Conservation (phyloP, 2,113 vertebrate genomes). For the Rostratula benghalensis region DNA sequence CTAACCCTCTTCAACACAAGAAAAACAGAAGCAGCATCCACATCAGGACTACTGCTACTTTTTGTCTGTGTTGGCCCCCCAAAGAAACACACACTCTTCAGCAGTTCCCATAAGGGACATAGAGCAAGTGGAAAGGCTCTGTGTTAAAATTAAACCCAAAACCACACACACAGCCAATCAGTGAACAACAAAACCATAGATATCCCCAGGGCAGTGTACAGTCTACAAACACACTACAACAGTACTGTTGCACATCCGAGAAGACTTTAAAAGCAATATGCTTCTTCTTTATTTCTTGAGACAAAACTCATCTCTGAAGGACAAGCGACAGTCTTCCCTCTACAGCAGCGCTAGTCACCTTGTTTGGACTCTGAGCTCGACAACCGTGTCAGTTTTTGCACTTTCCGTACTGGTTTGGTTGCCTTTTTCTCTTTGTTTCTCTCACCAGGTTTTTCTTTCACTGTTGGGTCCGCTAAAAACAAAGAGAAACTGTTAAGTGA, state of each 20-base stretch:
- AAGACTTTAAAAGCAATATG: neutral
- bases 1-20: neutral
- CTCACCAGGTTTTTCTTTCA: conserved; percentile 74
- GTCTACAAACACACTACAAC: neutral
- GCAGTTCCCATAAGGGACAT: neutral
- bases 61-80: neutral
- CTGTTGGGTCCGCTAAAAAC: conserved; percentile 68
- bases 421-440: conserved; percentile 81
- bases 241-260: neutral
- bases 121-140: neutral
- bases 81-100: neutral
- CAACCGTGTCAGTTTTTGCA: conserved; percentile 79
- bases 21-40: neutral
- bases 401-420: conserved; percentile 85
- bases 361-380: conserved; percentile 82
- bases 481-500: conserved; percentile 27
- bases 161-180: neutral
- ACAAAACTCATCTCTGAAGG: neutral
- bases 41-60: neutral
- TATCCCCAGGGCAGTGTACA: neutral
- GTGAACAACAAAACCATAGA: neutral
- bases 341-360: conserved; percentile 72
- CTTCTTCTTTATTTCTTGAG: neutral
- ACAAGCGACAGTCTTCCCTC: neutral
- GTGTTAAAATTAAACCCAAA: neutral